Evolutionary conservation across 2,797 vertebrate species (phyloP).

Genomic region (Morus bassanus): DNA sequence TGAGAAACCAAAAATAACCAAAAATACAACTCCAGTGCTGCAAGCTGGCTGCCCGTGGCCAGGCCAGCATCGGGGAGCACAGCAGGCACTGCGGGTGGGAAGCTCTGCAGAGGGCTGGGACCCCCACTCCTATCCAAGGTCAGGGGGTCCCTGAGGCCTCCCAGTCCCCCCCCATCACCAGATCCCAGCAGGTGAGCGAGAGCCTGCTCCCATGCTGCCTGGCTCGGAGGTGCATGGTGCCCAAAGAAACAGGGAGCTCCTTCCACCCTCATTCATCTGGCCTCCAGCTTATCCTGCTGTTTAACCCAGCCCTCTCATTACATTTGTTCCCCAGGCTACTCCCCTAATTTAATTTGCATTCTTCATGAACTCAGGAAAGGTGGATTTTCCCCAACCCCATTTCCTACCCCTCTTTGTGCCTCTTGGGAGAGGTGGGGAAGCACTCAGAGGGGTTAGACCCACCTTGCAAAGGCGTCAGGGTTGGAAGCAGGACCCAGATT

Average conservation of each 20-base stretch:
- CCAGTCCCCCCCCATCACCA: no score
- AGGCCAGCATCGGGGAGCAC: background rate
- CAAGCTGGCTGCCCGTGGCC: background rate
- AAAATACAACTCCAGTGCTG: background rate
- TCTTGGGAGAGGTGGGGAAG: background rate
- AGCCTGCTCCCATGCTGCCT: accelerated
- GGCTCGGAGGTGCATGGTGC: background rate
- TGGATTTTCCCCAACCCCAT: background rate
- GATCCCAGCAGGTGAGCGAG: background rate
- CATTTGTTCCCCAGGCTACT: background rate
- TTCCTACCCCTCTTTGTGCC: accelerated
- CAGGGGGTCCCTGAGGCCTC: background rate
- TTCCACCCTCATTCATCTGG: background rate
- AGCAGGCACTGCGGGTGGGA: background rate
- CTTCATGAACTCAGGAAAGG: background rate
- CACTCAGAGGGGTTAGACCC: no score
- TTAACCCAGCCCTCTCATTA: background rate
- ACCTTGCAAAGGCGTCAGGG: background rate
- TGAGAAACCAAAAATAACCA: background rate
- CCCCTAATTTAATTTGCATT: background rate
- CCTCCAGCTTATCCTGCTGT: background rate
- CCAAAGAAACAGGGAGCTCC: background rate
- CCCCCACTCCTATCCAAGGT: no score
- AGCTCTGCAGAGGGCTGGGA: background rate
- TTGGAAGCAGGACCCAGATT: background rate